These are phyloP conservation scores for Hyla sarda DNA, from an alignment of 2,113 vertebrate species.

Conservation along the genomic window DNA sequence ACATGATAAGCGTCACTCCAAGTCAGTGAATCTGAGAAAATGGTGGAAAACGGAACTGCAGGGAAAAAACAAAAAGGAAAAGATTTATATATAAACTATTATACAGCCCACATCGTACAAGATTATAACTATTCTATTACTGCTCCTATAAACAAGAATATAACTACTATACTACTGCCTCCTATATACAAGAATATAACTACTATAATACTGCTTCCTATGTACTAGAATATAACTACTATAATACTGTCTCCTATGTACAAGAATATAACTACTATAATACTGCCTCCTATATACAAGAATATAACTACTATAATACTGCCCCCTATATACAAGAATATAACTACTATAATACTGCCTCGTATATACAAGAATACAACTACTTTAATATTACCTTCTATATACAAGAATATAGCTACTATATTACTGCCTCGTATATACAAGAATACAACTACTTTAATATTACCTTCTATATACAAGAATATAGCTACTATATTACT, in stretches of 20 bases:
- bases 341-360: neutral
- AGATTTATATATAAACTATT: neutral
- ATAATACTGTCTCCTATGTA: neutral
- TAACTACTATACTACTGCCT: no score
- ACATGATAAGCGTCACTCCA: neutral
- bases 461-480: no score
- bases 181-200: neutral
- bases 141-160: no score
- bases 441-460: no score
- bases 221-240: neutral
- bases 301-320: neutral
- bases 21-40: neutral
- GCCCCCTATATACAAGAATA: neutral
- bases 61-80: neutral
- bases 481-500: constrained; percentile 5
- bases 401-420: no score
- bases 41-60: constrained; percentile 3
- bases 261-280: constrained; percentile 8
- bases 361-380: no score
- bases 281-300: neutral
- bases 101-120: no score
- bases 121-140: no score
- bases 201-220: neutral
- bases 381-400: no score
- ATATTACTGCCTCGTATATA: no score